Evolutionary conservation across 2,888 invertebrate genomes (phyloP), one percentile per base, ranked within the genome.

Genomic region (Ephialtes manifestator): DNA sequence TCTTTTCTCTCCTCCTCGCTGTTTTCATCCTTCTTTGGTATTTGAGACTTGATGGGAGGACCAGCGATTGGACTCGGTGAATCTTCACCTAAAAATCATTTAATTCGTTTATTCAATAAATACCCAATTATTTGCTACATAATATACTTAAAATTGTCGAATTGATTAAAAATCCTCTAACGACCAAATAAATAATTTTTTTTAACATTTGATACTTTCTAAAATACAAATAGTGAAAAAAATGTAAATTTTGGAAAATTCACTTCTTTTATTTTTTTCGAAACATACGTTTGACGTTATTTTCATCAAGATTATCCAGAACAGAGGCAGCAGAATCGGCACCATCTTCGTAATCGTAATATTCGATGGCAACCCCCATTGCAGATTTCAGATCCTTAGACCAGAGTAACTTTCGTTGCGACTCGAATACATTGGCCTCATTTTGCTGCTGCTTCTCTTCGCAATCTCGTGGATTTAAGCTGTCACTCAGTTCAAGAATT

Each of bases 291-390:
- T 80, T 77, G 4, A 35, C 11, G 39, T 86, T 68, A 10, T 60
- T 65, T 51, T 77, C 80, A 15, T 43, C 7, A 1, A 60, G 51
- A n/a, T 46, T 55, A 20, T 84, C 60, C 7, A 68, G 28, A 46
- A 58, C 24, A 10, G 53, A 63, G 2, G 18, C 70, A 4, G 46
- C 46, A 1, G 76, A 67, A 31, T 89, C 89, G 7, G 67, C 60
- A 24, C 88, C 86, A 48, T 83, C 86, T 5, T 92, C 90, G 82
- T 92, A 92, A 87, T 92, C 91, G 79, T 91, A 91, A 83, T 92
- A 91, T 35, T 89, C 89, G n/a, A 91, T 88, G 13, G 87, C 85
- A 46, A 71, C 51, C 0, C 68, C 86, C 35, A 72, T 35, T 31
- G 48, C 76, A 1, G 83, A 85, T 71, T 55, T 76, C 3, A 55